A percentile compares a stretch with the other conserved stretches of the same genome.
Evolutionary conservation across 2,797 vertebrate genomes (phyloP).

Genomic region (Glossophaga mutica): DNA sequence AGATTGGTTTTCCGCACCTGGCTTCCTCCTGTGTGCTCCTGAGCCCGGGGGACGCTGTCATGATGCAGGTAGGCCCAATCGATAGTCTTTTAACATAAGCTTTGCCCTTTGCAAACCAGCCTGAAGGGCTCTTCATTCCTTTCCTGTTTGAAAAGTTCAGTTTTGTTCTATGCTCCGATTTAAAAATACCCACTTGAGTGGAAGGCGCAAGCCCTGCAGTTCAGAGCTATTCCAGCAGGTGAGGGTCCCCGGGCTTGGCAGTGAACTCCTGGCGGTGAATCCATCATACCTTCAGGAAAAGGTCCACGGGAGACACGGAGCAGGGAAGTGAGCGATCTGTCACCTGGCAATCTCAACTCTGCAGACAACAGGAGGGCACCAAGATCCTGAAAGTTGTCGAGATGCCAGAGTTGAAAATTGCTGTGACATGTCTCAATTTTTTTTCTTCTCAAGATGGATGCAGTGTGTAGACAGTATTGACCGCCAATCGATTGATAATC

Average conservation of each 20-base stretch:
- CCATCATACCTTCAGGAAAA: background rate
- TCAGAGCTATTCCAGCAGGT: background rate
- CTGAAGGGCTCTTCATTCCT: constrained; percentile 53
- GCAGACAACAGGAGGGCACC: background rate
- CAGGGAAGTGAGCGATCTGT: background rate
- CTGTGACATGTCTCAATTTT: background rate
- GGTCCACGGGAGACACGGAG: background rate
- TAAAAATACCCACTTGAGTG: constrained; percentile 52
- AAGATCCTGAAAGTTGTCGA: background rate
- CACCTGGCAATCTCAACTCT: background rate
- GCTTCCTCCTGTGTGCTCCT: background rate
- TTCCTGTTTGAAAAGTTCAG: constrained; percentile 58
- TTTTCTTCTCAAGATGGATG: constrained; percentile 25
- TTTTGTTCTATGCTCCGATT: constrained; percentile 40
- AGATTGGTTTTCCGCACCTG: background rate
- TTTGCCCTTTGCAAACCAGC: constrained; percentile 69
- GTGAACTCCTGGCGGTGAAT: background rate
- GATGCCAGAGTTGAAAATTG: background rate
- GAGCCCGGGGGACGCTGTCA: constrained; percentile 7
- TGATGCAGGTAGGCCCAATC: constrained; percentile 43
- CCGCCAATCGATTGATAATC: constrained; percentile 37
- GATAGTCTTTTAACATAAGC: constrained; percentile 65
- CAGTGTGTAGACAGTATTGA: constrained; percentile 32
- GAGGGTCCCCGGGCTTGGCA: constrained; percentile 12
- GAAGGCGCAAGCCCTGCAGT: background rate